Conservation (phyloP, 2,797 vertebrate genomes). For the Rhynchotus rufescens region DNA sequence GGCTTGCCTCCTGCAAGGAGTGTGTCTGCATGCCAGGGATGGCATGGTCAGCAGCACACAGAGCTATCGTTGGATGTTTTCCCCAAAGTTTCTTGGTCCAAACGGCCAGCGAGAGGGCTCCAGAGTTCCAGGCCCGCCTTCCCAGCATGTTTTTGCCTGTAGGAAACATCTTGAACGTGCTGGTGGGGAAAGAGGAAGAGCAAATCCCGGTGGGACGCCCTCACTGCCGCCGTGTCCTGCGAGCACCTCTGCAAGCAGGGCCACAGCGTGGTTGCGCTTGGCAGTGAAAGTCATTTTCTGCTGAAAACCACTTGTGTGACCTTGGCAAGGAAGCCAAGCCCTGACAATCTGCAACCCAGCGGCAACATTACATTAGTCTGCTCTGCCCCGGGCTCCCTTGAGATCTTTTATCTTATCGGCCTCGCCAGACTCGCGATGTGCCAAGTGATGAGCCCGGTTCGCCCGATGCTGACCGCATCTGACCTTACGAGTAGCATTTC, state of each 20-base stretch:
- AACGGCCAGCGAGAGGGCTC: not conserved
- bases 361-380: not conserved
- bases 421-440: not conserved
- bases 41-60: too few species aligned
- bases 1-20: not conserved
- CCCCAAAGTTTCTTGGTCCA: not conserved
- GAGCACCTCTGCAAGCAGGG: too few species aligned
- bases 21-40: not conserved
- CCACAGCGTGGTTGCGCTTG: not conserved
- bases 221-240: too few species aligned
- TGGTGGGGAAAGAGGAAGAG: not conserved
- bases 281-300: not conserved
- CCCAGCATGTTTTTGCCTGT: not conserved
- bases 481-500: not conserved
- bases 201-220: not conserved
- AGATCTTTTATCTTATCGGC: not conserved
- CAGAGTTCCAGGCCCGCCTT: not conserved
- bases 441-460: not conserved
- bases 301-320: not conserved
- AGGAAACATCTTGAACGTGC: rapidly evolving
- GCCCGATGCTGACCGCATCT: not conserved
- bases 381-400: not conserved
- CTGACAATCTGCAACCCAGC: not conserved
- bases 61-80: not conserved
- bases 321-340: not conserved